Conservation (phyloP, 2,888 invertebrate genomes). For the Allolobophora icterica region DNA sequence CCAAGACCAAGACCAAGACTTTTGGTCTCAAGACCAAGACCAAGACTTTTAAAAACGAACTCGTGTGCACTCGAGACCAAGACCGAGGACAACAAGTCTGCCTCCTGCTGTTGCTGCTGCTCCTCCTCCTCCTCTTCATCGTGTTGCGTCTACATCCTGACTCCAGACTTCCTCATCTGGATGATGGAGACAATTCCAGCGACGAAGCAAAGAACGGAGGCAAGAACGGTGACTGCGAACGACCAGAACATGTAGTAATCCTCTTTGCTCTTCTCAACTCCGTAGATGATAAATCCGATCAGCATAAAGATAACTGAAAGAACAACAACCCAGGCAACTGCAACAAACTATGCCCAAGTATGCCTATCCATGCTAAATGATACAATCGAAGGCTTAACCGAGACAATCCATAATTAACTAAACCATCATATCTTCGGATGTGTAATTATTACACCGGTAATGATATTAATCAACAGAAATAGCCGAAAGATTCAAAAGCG, state of each 20-base stretch:
- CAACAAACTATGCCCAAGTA: too few species aligned
- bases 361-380: too few species aligned
- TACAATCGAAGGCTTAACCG: too few species aligned
- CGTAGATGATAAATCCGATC: conserved; percentile 49
- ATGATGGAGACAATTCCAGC: conserved; percentile 49
- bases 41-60: too few species aligned
- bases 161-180: conserved; percentile 49
- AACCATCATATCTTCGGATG: too few species aligned
- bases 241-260: conserved; percentile 47
- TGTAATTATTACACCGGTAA: too few species aligned
- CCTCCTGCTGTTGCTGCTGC: neutral
- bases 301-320: conserved; percentile 50
- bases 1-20: too few species aligned
- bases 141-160: conserved; percentile 42
- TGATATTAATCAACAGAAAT: too few species aligned
- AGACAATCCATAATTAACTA: too few species aligned
- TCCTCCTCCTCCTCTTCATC: neutral
- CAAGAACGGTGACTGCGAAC: conserved; percentile 46
- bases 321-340: neutral
- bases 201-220: conserved; percentile 46
- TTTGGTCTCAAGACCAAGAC: too few species aligned
- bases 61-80: too few species aligned
- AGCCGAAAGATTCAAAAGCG: neutral
- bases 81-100: neutral
- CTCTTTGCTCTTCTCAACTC: conserved; percentile 40